Base-by-base conservation (phyloP, 1,140 invertebrate species). In the Condylostylus longicornis region DNA sequence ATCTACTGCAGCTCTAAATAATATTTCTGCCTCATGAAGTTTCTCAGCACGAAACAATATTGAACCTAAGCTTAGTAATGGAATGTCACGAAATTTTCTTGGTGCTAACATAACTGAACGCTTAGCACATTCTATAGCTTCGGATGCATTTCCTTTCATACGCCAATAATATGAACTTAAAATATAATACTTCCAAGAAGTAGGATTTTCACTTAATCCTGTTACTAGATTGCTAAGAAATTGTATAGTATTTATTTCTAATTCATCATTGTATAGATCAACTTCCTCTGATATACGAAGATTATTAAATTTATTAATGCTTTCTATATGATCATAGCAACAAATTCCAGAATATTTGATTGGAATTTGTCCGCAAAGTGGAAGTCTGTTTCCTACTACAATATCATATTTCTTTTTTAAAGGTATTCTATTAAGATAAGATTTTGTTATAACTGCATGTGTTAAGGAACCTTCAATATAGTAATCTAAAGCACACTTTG, bases 81-180 rank as follows among this genome's bases (percentile, higher is more conserved):
- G 73, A 41, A 89, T 74, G 60, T 87, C 82, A 56, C 79, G 77
- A 49, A 75, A 74, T 40, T 74, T 61, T 19, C 77, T 73, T 22
- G 84, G 79, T 33, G 80, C 77, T 62, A 73, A 78, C 55, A 83
- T 71, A 9, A 88, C 66, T 20, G 85, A 81, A 46, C 83, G 58
- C 13, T 83, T 65, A 14, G 77, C 71, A 63, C 86, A 90, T 52
- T 89, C 82, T 33, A 89, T 62, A 8, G 83, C 83, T 53, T 81
- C 74, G 19, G 71, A 68, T 7, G 81, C 73, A 54, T 85, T 70
- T 18, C 85, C 86, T 50, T 72, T 73, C 2, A 82, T 74, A 34
- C 84, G 68, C 85, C 84, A 90, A 64, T 82, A 89, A 38, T 88
- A 73, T 12, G 82, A 74, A 29, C 81, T 83, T 49, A 89, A 66